Conservation (phyloP, 2,797 vertebrate genomes). For the Dendrocincla fuliginosa region DNA sequence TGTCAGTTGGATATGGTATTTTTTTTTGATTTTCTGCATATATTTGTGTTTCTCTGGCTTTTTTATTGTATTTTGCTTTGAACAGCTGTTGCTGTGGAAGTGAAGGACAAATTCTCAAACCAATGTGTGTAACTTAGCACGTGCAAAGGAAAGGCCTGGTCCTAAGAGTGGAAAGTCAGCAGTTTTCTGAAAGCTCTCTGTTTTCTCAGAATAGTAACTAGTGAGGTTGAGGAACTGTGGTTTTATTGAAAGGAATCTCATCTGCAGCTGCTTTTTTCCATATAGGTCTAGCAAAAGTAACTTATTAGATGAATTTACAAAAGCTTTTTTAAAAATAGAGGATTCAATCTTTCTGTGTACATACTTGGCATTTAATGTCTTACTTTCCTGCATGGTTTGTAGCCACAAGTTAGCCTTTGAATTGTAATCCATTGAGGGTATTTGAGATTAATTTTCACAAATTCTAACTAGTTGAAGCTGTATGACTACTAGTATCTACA, state of each 20-base stretch:
- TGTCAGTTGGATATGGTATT: neutral
- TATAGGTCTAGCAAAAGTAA: neutral
- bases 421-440: neutral
- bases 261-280: neutral
- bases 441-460: neutral
- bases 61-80: neutral
- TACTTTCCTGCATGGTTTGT: neutral
- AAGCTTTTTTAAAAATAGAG: neutral
- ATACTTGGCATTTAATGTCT: neutral
- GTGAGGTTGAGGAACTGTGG: neutral
- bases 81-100: neutral
- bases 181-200: constrained; percentile 14
- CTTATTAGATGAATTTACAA: neutral
- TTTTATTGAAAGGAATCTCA: constrained; percentile 1
- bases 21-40: neutral
- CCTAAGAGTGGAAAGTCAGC: constrained; percentile 23
- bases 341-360: neutral
- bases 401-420: neutral
- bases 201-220: constrained; percentile 20
- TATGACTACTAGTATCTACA: neutral
- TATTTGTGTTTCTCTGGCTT: neutral
- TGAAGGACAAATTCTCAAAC: neutral
- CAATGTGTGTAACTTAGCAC: neutral
- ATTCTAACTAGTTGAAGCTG: neutral
- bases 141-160: neutral